These are phyloP conservation scores for Cerastis leucographa DNA, from an alignment of 2,888 invertebrate species.

Conservation along the genomic window DNA sequence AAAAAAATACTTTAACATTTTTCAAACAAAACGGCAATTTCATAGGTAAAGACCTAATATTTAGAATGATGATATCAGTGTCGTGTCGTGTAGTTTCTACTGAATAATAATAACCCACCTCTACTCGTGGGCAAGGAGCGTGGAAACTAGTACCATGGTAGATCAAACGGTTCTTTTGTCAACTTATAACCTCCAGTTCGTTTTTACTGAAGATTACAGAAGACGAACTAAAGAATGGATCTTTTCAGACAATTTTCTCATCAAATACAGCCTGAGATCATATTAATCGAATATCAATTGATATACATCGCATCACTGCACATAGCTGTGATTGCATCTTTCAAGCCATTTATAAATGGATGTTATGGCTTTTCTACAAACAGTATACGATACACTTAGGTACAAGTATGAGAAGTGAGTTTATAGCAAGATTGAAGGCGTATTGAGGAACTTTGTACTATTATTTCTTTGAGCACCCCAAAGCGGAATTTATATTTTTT, in stretches of 20 bases:
- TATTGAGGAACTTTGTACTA: not conserved
- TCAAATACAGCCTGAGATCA: not conserved
- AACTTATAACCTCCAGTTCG: constrained; percentile 9
- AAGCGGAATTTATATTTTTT: constrained; percentile 18
- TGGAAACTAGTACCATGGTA: constrained; percentile 24
- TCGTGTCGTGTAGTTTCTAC: constrained; percentile 36
- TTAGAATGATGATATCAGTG: constrained; percentile 55
- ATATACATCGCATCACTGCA: not conserved
- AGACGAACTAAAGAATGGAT: not conserved
- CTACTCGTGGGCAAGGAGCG: constrained; percentile 29
- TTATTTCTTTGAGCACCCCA: not conserved
- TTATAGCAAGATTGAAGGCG: not conserved
- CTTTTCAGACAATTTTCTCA: not conserved
- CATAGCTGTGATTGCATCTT: not conserved
- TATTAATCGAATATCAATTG: not conserved
- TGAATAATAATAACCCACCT: constrained; percentile 49
- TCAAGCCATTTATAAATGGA: not conserved
- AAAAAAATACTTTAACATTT: too few species aligned
- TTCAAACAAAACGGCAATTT: too few species aligned
- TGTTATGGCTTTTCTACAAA: not conserved
- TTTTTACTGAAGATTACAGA: constrained; percentile 1
- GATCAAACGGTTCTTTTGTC: constrained; percentile 16
- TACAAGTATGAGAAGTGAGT: not conserved
- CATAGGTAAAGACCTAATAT: too few species aligned
- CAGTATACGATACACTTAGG: not conserved